phyloP scores from a whole-genome alignment of 2,113 vertebrate species.

The Xerus inauris region DNA sequence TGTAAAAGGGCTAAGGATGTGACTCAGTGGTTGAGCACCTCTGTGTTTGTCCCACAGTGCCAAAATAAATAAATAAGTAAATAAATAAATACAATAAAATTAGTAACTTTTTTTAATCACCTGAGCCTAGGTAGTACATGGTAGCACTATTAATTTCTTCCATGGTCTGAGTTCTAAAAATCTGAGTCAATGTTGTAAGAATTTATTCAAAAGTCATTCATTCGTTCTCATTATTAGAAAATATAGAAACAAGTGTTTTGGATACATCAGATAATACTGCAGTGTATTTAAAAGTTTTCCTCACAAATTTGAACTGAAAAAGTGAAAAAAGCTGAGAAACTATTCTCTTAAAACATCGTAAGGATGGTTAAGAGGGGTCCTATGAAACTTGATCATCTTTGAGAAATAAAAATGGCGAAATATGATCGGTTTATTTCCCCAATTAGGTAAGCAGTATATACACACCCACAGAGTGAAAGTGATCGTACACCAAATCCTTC shows the following conservation, averaged over 20 bases:
- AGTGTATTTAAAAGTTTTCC: background rate
- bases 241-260: slow-evolving; percentile 26
- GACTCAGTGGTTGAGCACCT: no score
- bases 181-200: slow-evolving; percentile 40
- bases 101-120: slow-evolving; percentile 26
- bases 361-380: background rate
- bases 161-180: background rate
- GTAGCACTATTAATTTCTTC: slow-evolving; percentile 17
- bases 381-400: background rate
- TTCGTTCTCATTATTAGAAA: slow-evolving; percentile 18
- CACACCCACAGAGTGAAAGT: no score
- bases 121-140: background rate
- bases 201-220: slow-evolving; percentile 44
- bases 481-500: no score
- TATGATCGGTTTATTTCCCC: background rate
- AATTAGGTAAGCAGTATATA: background rate
- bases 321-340: background rate
- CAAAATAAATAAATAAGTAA: no score
- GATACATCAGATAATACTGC: background rate
- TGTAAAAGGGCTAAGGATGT: no score
- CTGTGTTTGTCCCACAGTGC: no score
- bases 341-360: background rate
- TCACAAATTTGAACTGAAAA: background rate
- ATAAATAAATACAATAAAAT: background rate
- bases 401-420: slow-evolving; percentile 4